Conservation (phyloP, 2,113 vertebrate genomes). For the Erpornis zantholeuca region DNA sequence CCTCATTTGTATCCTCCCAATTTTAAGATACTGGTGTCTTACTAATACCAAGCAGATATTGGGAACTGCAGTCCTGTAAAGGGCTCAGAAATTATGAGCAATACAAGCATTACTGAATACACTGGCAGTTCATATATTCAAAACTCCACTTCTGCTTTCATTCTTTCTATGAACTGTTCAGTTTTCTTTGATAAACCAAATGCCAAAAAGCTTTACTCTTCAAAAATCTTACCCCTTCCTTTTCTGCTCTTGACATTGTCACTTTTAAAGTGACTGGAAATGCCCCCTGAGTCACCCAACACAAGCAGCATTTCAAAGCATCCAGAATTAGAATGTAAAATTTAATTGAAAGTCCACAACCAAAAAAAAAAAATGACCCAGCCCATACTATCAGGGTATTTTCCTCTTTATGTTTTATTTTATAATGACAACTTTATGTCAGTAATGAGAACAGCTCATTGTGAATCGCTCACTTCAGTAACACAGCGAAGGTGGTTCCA, state of each 20-base stretch:
- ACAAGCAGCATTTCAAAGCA: background rate
- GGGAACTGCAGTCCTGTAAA: background rate
- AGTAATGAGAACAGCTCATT: background rate
- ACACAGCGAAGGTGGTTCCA: slow-evolving; percentile 53
- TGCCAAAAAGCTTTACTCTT: background rate
- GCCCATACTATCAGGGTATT: background rate
- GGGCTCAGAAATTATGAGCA: background rate
- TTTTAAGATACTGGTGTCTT: background rate
- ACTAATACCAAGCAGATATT: background rate
- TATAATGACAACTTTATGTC: background rate
- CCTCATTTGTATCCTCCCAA: background rate
- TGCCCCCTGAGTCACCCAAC: background rate
- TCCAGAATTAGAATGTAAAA: background rate
- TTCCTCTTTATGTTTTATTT: slow-evolving; percentile 61
- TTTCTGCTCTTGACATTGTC: background rate
- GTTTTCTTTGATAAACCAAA: background rate
- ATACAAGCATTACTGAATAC: background rate
- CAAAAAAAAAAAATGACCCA: background rate
- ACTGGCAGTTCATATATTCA: background rate
- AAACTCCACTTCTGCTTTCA: background rate
- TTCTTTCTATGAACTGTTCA: background rate
- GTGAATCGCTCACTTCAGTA: background rate
- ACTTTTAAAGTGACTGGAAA: background rate
- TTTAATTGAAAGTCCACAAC: background rate
- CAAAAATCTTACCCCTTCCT: background rate